Evolutionary conservation across 2,888 invertebrate genomes (phyloP).

Genomic region (Formica aserva): DNA sequence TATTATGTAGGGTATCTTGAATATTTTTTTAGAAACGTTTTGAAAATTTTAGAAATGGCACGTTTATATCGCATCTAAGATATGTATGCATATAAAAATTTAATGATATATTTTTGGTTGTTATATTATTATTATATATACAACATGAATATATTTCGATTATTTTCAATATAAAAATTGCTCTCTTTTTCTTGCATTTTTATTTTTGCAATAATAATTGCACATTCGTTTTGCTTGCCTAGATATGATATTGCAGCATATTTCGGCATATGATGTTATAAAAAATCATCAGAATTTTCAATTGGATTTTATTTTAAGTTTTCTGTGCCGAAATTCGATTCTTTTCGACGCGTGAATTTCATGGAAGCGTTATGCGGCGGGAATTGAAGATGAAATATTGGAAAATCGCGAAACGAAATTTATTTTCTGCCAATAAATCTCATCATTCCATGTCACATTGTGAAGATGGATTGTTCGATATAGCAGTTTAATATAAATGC

Average conservation of each 20-base stretch:
- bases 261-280: neutral
- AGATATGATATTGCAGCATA: conserved; percentile 1
- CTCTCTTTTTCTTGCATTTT: conserved; percentile 15
- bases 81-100: too few species aligned
- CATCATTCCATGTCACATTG: conserved; percentile 48
- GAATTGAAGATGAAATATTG: conserved; percentile 49
- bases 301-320: conserved; percentile 32
- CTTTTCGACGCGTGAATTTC: conserved; percentile 35
- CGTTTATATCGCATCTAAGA: too few species aligned
- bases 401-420: conserved; percentile 53
- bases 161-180: neutral
- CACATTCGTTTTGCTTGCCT: neutral
- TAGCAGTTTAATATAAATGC: conserved; percentile 23
- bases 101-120: neutral
- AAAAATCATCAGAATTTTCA: conserved; percentile 40
- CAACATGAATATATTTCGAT: neutral
- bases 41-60: too few species aligned
- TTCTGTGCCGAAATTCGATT: conserved; percentile 31
- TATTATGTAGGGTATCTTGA: neutral
- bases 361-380: conserved; percentile 30
- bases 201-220: neutral
- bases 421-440: conserved; percentile 50
- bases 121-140: neutral
- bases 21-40: neutral
- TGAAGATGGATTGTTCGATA: conserved; percentile 48